Base-by-base conservation (phyloP, 2,113 vertebrate species). In the Odontesthes bonariensis region DNA sequence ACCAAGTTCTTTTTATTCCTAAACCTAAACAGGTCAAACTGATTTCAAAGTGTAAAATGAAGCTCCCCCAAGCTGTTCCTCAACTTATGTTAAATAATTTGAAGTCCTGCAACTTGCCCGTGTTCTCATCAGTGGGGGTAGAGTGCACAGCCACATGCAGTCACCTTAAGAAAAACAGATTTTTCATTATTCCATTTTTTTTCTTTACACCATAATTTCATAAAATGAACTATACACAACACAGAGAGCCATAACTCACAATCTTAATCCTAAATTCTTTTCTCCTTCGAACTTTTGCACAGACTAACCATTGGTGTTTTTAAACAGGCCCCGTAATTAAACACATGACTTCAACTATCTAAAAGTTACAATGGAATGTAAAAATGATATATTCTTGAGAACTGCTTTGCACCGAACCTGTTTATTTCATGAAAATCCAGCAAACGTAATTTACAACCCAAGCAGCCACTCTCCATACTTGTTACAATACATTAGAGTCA, bases 391-490 rank as follows among this genome's bases (percentile, higher is more conserved):
- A 11, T 61, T 82, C 51, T 19, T 42, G 8, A 13, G 16, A 51
- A 68, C 61, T 49, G 60, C 40, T 5, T 33, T 22, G 9, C 19
- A 3, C 10, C 16, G 3, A 61, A 53, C 17, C 44, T 42, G 38
- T 19, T 60, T 31, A 52, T 61, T 35, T 42, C 19, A 61, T 31
- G 40, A 38, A 69, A 71, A 52, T 47, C 72, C 31, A 23, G 20
- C 54, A 49, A 77, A 68, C 52, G 70, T 76, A 58, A 74, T 40
- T 38, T 61, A 58, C 64, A 54, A 80, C 73, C 33, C 32, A 49
- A 74, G 42, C 40, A 67, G 55, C 52, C 17, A 6, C 62, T 72
- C 73, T 66, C 54, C 63, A 2, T 11, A 20, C 46, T 44, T 0
- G 0, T 46, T 73, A 16, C 12, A 42, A 19, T 55, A 17, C 59